Base-by-base conservation (phyloP, 2,888 invertebrate genomes). In the Hetaerina titia region DNA sequence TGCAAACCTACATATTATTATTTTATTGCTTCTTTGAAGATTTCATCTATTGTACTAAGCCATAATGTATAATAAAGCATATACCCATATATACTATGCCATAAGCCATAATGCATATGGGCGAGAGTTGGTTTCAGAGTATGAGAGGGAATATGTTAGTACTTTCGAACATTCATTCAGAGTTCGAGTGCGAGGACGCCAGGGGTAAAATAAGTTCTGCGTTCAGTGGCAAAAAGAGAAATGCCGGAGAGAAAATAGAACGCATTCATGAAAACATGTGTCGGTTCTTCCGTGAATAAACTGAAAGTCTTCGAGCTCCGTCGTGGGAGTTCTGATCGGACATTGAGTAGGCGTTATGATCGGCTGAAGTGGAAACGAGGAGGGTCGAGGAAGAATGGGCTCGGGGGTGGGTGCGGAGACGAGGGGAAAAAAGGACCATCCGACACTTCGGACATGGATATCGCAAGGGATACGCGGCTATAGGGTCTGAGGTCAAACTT, bases 241-340 rank as follows among this genome's bases (percentile, higher is more conserved):
- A 31, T 31, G 31, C 45, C 45, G 4, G 45, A 45, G 45, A 45
- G 45, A 45, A 45, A 45, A 45, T 45, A 45, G 45, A 45, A 25
- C 7, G 81, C 81, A 31, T 31, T 31, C 31, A 81, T 81, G 81
- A 81, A 81, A 81, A 31, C 81, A 11, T n/a, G 31, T 8, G 6
- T 17, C 31, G 25, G 13, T 81, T 81, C 31, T 22, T 31, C 9
- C 81, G 1, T 69, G 69, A 5, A 69, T 31, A 31, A 81, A 31
- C 25, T 31, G 81, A 25, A 81, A 81, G 25, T 81, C 25, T 31
- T 31, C 25, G 13, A 81, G 81, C 31, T 81, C 81, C 81, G 31
- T 15, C 81, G 81, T 81, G 81, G 81, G 81, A 81, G 31, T 45
- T 81, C 31, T 13, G 81, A 81, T 81, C 81, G 81, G 81, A 81